Base-by-base conservation (phyloP, 2,113 vertebrate species). In the Axis porcinus region DNA sequence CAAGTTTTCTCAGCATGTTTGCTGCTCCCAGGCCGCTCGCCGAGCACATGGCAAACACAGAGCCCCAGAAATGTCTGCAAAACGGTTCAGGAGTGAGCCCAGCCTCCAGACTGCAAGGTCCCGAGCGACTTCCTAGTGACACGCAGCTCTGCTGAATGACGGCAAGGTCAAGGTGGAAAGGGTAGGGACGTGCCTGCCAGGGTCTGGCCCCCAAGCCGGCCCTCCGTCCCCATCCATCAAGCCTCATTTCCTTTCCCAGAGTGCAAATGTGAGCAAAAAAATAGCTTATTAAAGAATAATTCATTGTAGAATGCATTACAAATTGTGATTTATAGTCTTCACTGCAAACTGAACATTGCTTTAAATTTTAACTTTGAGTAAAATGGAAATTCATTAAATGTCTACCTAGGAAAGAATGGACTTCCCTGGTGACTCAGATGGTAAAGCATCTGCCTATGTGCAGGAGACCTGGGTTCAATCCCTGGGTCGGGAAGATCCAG, bases 71-170 rank as follows among this genome's bases (percentile, higher is more conserved):
- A 12, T 7, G 40, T 21, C 78, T 23, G 55, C 45, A 27, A 27
- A 70, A 70, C 67, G 67, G 14, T 5, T 9, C 7, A 7, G 17
- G 86, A 13, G 47, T 1, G 1, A 21, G 70, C 4, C 10, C 12
- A 25, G 2, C 7, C 4, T 4, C 27, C 58, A 60, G 58, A 33
- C 4, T 23, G 11, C 6, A 5, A 54, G 16, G 25, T 25, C 70
- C 78, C 0, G 2, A 2, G 16, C 25, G 1, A 17, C 52, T 50
- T 50, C 45, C 13, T 11, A 5, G 2, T 15, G 40, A 7, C 0
- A 2, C 14, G 10, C 11, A 14, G 6, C 47, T 4, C 9, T 11
- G 9, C 45, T 13, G 33, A 5, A 8, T 4, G 78, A 40, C 0
- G 0, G 12, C 9, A 14, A 43, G 79, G 55, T 21, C 43, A 5